Evolutionary conservation across 1,140 invertebrate species (phyloP).

Genomic region (Caenorhabditis remanei): DNA sequence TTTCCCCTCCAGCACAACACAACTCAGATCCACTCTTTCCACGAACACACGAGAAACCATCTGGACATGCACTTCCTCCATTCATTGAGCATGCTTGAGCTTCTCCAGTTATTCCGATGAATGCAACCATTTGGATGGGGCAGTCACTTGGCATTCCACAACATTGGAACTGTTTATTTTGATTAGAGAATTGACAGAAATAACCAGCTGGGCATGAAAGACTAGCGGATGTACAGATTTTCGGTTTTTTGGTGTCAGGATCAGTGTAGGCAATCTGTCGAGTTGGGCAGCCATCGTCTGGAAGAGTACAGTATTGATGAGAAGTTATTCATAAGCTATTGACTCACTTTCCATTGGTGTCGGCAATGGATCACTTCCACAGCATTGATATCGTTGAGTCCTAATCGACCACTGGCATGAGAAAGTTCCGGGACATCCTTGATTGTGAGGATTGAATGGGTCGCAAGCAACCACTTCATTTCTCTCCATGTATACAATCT

Average conservation of each 20-base stretch:
- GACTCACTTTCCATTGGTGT: slow-evolving; percentile 62
- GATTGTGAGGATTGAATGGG: slow-evolving; percentile 64
- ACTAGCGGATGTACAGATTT: slow-evolving; percentile 65
- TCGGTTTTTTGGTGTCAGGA: slow-evolving; percentile 63
- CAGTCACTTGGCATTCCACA: slow-evolving; percentile 66
- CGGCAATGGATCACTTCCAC: slow-evolving; percentile 64
- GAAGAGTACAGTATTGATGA: background rate
- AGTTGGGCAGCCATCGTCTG: slow-evolving; percentile 64
- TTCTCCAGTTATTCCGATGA: slow-evolving; percentile 65
- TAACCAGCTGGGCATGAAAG: slow-evolving; percentile 62
- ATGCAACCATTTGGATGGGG: slow-evolving; percentile 61
- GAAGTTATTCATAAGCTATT: background rate
- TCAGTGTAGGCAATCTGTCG: slow-evolving; percentile 64
- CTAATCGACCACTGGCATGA: slow-evolving; percentile 65
- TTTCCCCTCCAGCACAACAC: slow-evolving; percentile 64
- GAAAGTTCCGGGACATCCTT: slow-evolving; percentile 63
- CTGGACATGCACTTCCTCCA: slow-evolving; percentile 64
- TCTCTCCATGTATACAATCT: slow-evolving; percentile 67
- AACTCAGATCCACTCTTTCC: slow-evolving; percentile 61
- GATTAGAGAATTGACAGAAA: slow-evolving; percentile 64
- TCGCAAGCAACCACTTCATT: slow-evolving; percentile 65
- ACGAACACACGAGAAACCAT: slow-evolving; percentile 64
- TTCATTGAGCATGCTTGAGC: slow-evolving; percentile 61
- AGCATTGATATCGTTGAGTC: slow-evolving; percentile 66
- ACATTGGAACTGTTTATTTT: slow-evolving; percentile 67